Evolutionary conservation across 2,113 vertebrate genomes (phyloP).

Genomic region (Brachypteracias leptosomus): DNA sequence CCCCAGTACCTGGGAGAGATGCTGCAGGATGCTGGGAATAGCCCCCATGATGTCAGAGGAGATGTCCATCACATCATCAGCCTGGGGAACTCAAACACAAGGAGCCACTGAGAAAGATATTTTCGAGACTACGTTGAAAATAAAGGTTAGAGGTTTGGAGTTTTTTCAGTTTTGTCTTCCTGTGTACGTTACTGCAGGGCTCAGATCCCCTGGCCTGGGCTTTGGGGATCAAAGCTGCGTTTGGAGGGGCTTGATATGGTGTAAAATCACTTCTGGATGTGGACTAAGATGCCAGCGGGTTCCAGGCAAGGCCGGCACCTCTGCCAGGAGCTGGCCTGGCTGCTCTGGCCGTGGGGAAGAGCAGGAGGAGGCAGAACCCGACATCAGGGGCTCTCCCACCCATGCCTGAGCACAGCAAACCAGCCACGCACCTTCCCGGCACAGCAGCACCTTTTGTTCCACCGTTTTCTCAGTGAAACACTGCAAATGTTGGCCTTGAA

Average conservation of each 20-base stretch:
- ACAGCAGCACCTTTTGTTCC: neutral
- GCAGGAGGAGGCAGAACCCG: neutral
- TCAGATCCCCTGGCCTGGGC: neutral
- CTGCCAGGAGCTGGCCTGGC: neutral
- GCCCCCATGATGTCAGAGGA: neutral
- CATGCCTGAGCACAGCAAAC: neutral
- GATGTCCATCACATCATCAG: neutral
- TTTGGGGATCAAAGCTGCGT: neutral
- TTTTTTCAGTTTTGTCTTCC: neutral
- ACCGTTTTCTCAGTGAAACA: neutral
- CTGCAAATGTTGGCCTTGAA: conserved; percentile 13
- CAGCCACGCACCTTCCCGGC: neutral
- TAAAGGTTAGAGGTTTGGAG: neutral
- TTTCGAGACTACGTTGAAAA: neutral
- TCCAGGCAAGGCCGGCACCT: neutral
- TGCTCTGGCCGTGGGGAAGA: neutral
- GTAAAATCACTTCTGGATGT: neutral
- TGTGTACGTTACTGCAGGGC: neutral
- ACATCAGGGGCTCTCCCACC: rapidly evolving
- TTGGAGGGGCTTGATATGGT: neutral
- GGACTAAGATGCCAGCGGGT: neutral
- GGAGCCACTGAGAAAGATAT: neutral
- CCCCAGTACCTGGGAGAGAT: neutral
- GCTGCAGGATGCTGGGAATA: neutral
- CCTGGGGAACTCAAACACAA: neutral